These are phyloP conservation scores for Amazona vittata DNA, from an alignment of 2,113 vertebrate species.

Conservation along the genomic window DNA sequence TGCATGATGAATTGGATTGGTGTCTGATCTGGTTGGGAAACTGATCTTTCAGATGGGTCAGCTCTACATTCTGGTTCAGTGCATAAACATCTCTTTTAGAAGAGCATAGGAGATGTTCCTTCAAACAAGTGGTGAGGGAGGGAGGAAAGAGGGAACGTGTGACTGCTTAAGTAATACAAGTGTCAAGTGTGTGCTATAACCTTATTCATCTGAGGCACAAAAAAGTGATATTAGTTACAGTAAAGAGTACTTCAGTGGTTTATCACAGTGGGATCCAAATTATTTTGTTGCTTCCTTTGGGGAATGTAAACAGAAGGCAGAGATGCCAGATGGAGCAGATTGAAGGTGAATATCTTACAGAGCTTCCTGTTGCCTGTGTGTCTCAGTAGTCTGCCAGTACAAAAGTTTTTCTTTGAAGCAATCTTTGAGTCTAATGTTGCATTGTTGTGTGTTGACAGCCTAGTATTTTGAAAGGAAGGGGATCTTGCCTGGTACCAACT, in stretches of 20 bases:
- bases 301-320: neutral
- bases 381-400: neutral
- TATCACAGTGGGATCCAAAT: neutral
- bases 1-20: neutral
- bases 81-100: neutral
- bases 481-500: neutral
- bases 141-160: neutral
- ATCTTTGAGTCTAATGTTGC: neutral
- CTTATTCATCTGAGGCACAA: neutral
- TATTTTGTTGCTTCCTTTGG: neutral
- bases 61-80: neutral
- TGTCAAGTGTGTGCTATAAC: neutral
- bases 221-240: neutral
- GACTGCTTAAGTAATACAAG: neutral
- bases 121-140: neutral
- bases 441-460: neutral
- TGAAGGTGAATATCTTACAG: neutral
- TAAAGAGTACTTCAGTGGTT: neutral
- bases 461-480: neutral
- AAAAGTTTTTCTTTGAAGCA: neutral
- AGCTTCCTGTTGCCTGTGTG: neutral
- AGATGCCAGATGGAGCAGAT: neutral
- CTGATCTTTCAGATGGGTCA: neutral
- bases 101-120: neutral
- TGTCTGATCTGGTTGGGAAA: neutral